Evolutionary conservation across 2,888 invertebrate species (phyloP).

Genomic region (Cotesia congregata): DNA sequence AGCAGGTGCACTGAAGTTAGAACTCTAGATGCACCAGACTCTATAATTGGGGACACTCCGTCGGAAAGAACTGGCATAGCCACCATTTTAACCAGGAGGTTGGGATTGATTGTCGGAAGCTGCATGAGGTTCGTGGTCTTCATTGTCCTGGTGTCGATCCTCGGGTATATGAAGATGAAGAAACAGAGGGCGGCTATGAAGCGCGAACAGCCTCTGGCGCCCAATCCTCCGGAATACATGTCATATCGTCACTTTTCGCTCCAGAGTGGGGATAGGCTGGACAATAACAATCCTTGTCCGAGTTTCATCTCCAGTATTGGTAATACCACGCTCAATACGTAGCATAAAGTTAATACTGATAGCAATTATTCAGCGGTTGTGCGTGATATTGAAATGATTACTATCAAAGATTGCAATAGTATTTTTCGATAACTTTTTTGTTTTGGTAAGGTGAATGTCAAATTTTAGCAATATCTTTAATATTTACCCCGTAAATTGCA

Average conservation of each 20-base stretch:
- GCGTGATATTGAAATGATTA: constrained; percentile 63
- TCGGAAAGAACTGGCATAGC: constrained; percentile 80
- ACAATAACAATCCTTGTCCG: constrained; percentile 61
- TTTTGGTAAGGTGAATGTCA: too few relatives aligned
- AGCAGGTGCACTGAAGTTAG: constrained; percentile 84
- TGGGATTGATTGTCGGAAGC: constrained; percentile 89
- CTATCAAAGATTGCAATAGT: constrained; percentile 55
- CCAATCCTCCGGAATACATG: constrained; percentile 83
- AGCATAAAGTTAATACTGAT: constrained; percentile 58
- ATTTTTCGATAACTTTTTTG: constrained; percentile 47
- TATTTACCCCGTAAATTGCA: too few relatives aligned
- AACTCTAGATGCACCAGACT: constrained; percentile 79
- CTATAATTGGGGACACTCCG: constrained; percentile 75
- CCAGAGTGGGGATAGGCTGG: constrained; percentile 75
- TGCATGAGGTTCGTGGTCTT: constrained; percentile 90
- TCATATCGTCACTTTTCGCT: constrained; percentile 83
- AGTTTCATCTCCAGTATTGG: constrained; percentile 68
- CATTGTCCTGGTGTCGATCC: constrained; percentile 84
- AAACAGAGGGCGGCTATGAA: constrained; percentile 84
- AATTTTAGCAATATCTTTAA: too few relatives aligned
- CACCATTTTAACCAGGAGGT: constrained; percentile 83
- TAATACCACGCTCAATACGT: constrained; percentile 65
- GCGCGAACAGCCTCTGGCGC: constrained; percentile 75
- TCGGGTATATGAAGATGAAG: constrained; percentile 88
- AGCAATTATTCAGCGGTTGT: constrained; percentile 45